Evolutionary conservation across 92 coral and sea anemone genomes (phyloP), one percentile per base, ranked within the genome.

Genomic region (Parazoanthus swiftii): DNA sequence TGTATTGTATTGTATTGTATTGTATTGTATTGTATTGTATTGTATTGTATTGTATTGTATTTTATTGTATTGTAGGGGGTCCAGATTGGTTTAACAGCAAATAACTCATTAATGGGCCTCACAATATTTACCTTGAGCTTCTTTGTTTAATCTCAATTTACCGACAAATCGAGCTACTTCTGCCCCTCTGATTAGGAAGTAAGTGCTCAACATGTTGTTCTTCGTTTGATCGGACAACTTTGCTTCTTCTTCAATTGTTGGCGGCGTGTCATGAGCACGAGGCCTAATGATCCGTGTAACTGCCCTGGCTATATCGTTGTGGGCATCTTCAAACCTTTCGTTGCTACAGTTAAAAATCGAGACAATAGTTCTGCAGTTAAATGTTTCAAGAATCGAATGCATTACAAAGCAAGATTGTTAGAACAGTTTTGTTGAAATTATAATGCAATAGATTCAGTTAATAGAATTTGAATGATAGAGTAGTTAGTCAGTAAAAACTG

Each of bases 101-200:
- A 46, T 0, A 46, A 46, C 51, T 54, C 59, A 54, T 11, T 0
- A 54, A 54, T 11, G 18, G 3, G 59, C 70, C 70, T 20, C 70
- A 26, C 8, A 23, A 9, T 18, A 63, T 63, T 63, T 20, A 63
- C 70, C 70, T 63, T 76, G 80, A 76, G 29, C 10, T 14, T 39
- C 35, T 7, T 21, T 18, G 46, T 51, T 7, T 39, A 76, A 76
- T 20, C 46, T 44, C 48, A 76, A n/a, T 76, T 76, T 76, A 44
- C 80, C 80, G 50, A 76, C 80, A 76, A 76, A 76, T 44, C 79
- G 25, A 23, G 79, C 54, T 0, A 76, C 46, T 39, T 76, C 79
- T 21, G 79, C 79, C 25, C 79, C 79, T 39, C 50, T 76, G 54
- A 76, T 37, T 4, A 76, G 80, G 46, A 76, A 76, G 26, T 76